Evolutionary conservation across 2,888 invertebrate genomes (phyloP).

Genomic region (Ernsta delagoae): DNA sequence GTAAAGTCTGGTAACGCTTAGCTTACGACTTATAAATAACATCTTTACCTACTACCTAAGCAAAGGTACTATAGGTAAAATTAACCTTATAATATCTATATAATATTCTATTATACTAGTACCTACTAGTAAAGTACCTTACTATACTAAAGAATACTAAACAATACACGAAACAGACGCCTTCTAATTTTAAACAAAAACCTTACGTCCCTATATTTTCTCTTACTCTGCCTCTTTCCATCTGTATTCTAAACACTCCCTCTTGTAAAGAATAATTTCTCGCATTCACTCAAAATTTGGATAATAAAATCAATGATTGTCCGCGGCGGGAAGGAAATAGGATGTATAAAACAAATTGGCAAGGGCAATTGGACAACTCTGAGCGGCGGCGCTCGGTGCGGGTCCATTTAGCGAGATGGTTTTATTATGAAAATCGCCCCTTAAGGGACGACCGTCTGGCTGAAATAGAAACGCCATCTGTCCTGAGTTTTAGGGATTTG

Average conservation of each 20-base stretch:
- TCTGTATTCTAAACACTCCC: neutral
- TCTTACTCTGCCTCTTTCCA: neutral
- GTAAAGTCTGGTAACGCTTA: no score
- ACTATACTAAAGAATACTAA: no score
- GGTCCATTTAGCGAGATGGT: conserved; percentile 70
- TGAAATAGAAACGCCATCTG: conserved; percentile 45
- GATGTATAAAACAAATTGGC: conserved; percentile 64
- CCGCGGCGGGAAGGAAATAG: conserved; percentile 45
- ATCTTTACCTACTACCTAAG: no score
- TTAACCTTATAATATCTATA: no score
- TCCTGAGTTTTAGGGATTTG: neutral
- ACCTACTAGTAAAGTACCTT: no score
- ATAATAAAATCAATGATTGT: conserved; percentile 56
- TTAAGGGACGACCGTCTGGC: conserved; percentile 49
- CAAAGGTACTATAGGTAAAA: no score
- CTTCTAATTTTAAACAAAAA: neutral
- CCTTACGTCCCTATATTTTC: neutral
- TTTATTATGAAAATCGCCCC: conserved; percentile 75
- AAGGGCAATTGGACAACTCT: conserved; percentile 51
- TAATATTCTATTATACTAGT: no score
- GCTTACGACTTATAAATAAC: no score
- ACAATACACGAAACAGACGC: no score
- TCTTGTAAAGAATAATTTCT: neutral
- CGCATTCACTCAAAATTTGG: conserved; percentile 24
- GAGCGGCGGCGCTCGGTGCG: conserved; percentile 55